Conservation (phyloP, 2,113 vertebrate species). For the Pangasianodon hypophthalmus region DNA sequence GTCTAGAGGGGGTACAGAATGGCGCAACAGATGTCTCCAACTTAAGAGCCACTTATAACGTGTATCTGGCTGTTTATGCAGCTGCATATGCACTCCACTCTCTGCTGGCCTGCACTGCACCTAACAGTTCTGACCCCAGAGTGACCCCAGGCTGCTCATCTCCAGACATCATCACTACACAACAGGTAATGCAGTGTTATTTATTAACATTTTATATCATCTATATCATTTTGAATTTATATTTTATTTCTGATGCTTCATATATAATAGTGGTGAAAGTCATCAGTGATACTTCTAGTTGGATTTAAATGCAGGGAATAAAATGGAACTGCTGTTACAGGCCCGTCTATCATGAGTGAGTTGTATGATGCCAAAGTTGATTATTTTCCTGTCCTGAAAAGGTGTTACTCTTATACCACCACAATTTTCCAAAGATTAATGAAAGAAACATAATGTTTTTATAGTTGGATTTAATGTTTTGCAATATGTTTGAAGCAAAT, state of each 20-base stretch:
- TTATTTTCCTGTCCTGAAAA: background rate
- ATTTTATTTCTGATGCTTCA: background rate
- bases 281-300: background rate
- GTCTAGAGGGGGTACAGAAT: conserved; percentile 63
- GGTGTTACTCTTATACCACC: background rate
- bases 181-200: conserved; percentile 59
- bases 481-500: background rate
- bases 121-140: conserved; percentile 32
- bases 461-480: background rate
- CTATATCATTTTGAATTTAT: background rate
- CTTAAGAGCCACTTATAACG: conserved; percentile 72
- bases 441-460: background rate
- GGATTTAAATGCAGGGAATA: background rate
- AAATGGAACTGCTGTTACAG: background rate
- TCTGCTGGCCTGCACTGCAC: conserved; percentile 64
- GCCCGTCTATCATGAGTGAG: background rate
- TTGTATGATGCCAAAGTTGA: background rate
- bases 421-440: background rate
- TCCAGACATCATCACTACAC: conserved; percentile 60
- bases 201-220: background rate
- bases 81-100: conserved; percentile 74
- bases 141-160: conserved; percentile 58
- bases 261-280: background rate
- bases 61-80: conserved; percentile 77
- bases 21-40: conserved; percentile 70